Evolutionary conservation across 2,888 invertebrate genomes (phyloP).

Genomic region (Microchrysa polita): DNA sequence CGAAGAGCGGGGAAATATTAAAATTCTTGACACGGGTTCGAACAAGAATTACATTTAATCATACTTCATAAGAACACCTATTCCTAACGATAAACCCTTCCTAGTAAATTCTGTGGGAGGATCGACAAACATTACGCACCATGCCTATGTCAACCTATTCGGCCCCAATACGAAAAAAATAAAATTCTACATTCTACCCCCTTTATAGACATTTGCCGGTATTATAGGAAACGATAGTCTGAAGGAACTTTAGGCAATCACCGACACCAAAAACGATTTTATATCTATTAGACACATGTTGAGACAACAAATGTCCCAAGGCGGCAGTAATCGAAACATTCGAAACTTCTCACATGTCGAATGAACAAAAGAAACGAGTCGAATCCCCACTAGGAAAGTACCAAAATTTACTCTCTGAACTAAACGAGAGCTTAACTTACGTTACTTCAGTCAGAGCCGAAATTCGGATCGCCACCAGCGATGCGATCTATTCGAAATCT

Average conservation of each 20-base stretch:
- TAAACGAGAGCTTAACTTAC: slow-evolving; percentile 32
- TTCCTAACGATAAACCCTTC: slow-evolving; percentile 34
- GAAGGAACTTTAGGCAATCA: slow-evolving; percentile 6
- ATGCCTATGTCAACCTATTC: slow-evolving; percentile 11
- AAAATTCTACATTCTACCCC: slow-evolving; percentile 43
- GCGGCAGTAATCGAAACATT: slow-evolving; percentile 27
- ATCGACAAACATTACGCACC: slow-evolving; percentile 8
- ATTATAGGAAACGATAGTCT: slow-evolving; percentile 45
- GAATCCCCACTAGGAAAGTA: not conserved
- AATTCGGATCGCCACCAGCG: slow-evolving; percentile 13
- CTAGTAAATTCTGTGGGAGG: slow-evolving; percentile 12
- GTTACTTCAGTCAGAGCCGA: slow-evolving; percentile 17
- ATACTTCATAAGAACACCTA: slow-evolving; percentile 21
- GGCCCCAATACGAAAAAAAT: slow-evolving; percentile 14
- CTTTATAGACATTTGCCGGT: slow-evolving; percentile 31
- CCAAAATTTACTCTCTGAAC: slow-evolving; percentile 22
- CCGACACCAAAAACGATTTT: slow-evolving; percentile 26
- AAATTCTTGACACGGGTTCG: slow-evolving; percentile 45
- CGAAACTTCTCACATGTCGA: slow-evolving; percentile 24
- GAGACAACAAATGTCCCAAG: slow-evolving; percentile 39
- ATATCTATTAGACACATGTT: slow-evolving; percentile 28
- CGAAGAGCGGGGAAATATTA: slow-evolving; percentile 40
- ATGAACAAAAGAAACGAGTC: slow-evolving; percentile 10
- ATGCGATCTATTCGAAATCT: slow-evolving; percentile 29
- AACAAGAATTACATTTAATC: slow-evolving; percentile 43